Percentiles rank a stretch among this genome's conserved stretches.
phyloP scores from a whole-genome alignment of 2,797 vertebrate genomes.

The Aphelocoma californica region DNA sequence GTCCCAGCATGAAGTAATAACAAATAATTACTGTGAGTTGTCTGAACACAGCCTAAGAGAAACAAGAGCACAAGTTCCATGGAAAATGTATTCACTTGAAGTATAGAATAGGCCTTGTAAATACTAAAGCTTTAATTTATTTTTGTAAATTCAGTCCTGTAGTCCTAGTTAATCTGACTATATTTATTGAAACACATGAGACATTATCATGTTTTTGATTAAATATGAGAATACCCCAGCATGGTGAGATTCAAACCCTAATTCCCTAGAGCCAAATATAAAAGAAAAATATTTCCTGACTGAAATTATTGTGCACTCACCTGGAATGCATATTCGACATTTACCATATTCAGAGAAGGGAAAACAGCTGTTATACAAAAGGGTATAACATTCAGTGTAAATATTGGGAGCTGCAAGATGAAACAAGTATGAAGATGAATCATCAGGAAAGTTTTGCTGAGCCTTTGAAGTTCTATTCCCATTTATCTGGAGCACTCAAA shows the following conservation, averaged over 20 bases:
- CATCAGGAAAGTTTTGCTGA: conserved; percentile 4
- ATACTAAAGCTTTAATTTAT: not conserved
- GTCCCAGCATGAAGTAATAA: not conserved
- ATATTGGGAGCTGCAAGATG: conserved; percentile 17
- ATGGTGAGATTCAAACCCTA: not conserved
- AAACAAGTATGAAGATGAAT: conserved; percentile 30
- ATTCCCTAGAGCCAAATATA: not conserved
- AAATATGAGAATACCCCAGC: not conserved
- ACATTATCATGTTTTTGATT: not conserved
- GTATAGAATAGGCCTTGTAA: not conserved
- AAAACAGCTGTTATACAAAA: not conserved
- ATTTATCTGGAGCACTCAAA: not conserved
- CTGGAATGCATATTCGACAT: not conserved
- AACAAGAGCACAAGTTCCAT: not conserved
- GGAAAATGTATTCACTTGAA: not conserved
- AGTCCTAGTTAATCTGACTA: not conserved
- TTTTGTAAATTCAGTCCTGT: not conserved
- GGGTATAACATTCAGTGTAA: not conserved
- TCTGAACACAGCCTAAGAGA: not conserved
- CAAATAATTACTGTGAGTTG: not conserved
- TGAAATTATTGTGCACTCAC: not conserved
- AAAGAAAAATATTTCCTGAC: not conserved
- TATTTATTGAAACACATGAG: not conserved
- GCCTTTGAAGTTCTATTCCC: not conserved
- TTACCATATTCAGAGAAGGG: not conserved